Percentiles rank a stretch among this genome's conserved stretches.
phyloP scores from a whole-genome alignment of 2,888 invertebrate species.

The Ochropleura leucogaster region DNA sequence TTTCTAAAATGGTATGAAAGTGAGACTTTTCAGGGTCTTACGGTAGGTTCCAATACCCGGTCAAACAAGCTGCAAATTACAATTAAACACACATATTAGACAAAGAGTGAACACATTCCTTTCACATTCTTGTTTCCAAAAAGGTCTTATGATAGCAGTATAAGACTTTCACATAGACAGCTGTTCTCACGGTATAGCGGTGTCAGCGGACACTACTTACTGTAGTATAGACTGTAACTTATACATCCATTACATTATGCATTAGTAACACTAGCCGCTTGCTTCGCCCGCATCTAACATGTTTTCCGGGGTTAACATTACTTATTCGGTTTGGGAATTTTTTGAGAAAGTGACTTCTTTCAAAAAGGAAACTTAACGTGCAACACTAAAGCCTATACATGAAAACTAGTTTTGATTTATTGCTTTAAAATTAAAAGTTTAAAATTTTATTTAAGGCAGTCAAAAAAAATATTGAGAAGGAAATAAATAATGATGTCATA shows the following conservation, averaged over 20 bases:
- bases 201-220: too few relatives aligned
- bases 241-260: conserved; percentile 26
- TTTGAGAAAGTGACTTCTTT: background rate
- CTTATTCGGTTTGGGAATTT: conserved; percentile 4
- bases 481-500: too few relatives aligned
- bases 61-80: background rate
- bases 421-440: too few relatives aligned
- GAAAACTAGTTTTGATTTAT: too few relatives aligned
- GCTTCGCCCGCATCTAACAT: background rate
- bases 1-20: background rate
- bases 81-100: background rate
- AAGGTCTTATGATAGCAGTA: background rate
- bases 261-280: conserved; percentile 38
- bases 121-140: background rate
- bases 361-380: background rate
- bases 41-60: background rate
- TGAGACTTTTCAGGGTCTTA: background rate
- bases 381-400: too few relatives aligned
- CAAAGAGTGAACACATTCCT: background rate
- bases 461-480: too few relatives aligned
- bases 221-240: conserved; percentile 37
- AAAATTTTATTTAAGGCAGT: too few relatives aligned
- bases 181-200: conserved; percentile 13
- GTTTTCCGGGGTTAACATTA: background rate
- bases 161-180: background rate